Evolutionary conservation across 2,888 invertebrate genomes (phyloP).

Genomic region (Limnephilus rhombicus): DNA sequence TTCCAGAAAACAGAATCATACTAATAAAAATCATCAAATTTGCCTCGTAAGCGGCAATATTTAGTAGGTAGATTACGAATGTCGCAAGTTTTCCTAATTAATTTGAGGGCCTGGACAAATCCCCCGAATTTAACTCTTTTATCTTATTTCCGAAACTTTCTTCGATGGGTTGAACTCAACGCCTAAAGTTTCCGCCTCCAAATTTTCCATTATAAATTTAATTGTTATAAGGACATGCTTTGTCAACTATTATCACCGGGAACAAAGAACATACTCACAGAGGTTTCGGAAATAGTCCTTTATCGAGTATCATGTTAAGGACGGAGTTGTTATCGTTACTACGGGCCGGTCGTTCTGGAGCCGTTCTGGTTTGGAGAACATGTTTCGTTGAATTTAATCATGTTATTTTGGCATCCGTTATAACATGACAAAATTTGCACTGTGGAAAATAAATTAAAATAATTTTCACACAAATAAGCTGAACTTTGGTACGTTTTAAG

Average conservation of each 20-base stretch:
- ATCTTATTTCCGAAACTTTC: not conserved
- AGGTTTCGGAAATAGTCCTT: not conserved
- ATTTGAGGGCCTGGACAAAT: not conserved
- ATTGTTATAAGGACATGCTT: not conserved
- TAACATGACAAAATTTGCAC: not conserved
- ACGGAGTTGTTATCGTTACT: not conserved
- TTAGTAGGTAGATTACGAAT: not conserved
- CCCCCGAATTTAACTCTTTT: not conserved
- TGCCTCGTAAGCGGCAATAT: not conserved
- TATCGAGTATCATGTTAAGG: not conserved
- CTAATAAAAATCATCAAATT: not conserved
- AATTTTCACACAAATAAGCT: too few species aligned
- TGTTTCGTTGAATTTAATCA: not conserved
- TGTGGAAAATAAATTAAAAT: too few species aligned
- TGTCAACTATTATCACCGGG: not conserved
- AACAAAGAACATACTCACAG: not conserved
- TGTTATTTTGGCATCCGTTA: not conserved
- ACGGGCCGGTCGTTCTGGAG: not conserved
- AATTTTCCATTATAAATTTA: not conserved
- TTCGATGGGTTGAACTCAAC: not conserved
- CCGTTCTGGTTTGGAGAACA: not conserved
- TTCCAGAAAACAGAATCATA: not conserved
- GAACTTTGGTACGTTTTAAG: too few species aligned
- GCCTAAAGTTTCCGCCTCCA: not conserved
- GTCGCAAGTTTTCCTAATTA: not conserved